Evolutionary conservation across 2,113 vertebrate genomes (phyloP), one percentile per base, ranked within the genome.

Genomic region (Stigmatopora nigra): DNA sequence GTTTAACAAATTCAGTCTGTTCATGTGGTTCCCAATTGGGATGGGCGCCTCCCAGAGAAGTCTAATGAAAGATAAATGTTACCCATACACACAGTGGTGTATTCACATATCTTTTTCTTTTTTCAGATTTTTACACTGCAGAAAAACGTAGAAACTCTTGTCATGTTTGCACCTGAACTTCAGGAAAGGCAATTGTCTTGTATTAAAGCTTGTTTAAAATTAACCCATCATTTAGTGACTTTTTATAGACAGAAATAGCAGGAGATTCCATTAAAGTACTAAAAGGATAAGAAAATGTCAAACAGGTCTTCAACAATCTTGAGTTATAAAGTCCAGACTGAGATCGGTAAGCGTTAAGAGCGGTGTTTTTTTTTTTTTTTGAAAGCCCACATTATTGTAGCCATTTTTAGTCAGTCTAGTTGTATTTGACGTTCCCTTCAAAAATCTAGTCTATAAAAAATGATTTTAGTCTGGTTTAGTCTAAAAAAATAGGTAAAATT

Each of bases 131-230:
- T 53, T 79, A 41, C 35, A 53, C 25, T 64, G 22, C 51, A 47
- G 14, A 14, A 63, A 31, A 15, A 90, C 73, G 71, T 85, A 84
- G 82, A 84, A 86, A 64, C 69, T 45, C 84, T 88, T 85, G 72
- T 67, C 70, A 64, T 59, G 55, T 66, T 74, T 46, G 7, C 20
- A 41, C 59, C 57, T 41, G 57, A 41, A 15, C 77, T 58, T 61
- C 67, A 70, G 72, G 81, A 79, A 57, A 63, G 15, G 72, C 64
- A 84, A 70, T 52, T 49, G 65, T 66, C 41, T 55, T 52, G 20
- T 78, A 67, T 73, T 83, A 74, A 77, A 77, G 79, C 71, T 68
- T 35, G 65, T 76, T 45, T 61, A 73, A 77, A 77, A 70, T 77
- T 76, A 41, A 31, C 73, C 68, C 47, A 22, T 45, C 69, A 75